These are phyloP conservation scores for Pseudomugil tenellus DNA, from an alignment of 2,797 vertebrate genomes.

Conservation along the genomic window DNA sequence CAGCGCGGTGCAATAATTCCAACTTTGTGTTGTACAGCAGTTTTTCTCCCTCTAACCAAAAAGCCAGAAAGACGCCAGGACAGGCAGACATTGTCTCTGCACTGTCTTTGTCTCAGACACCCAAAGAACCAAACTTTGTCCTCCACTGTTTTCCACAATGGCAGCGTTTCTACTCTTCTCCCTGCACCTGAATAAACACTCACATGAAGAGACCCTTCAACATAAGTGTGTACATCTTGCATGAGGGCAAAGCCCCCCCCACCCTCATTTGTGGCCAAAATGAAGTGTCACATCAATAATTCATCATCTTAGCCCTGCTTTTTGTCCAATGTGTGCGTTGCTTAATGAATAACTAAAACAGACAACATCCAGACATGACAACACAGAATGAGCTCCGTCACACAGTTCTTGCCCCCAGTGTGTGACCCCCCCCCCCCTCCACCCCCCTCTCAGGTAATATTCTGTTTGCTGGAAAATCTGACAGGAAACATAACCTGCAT, in stretches of 20 bases:
- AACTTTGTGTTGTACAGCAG: constrained; percentile 24
- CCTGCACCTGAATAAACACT: constrained; percentile 2
- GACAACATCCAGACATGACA: constrained; percentile 27
- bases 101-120: constrained; percentile 20
- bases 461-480: constrained; percentile 53
- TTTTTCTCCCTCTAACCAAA: constrained; percentile 32
- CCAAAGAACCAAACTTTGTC: constrained; percentile 5
- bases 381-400: constrained; percentile 17
- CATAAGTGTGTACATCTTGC: constrained; percentile 25
- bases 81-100: constrained; percentile 16
- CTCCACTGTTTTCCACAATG: constrained; percentile 6
- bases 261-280: constrained; percentile 23
- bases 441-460: constrained; percentile 55
- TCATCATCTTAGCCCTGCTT: constrained; percentile 40
- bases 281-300: constrained; percentile 43
- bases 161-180: not conserved
- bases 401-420: not conserved
- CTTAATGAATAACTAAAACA: constrained; percentile 52
- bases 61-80: constrained; percentile 27
- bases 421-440: not conserved
- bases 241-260: constrained; percentile 7
- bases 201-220: constrained; percentile 4
- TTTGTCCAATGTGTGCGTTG: constrained; percentile 19
- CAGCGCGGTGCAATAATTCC: constrained; percentile 57
- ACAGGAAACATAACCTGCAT: constrained; percentile 57